These are phyloP conservation scores for Erebia aethiops DNA, from an alignment of 2,888 invertebrate species.

Conservation along the genomic window DNA sequence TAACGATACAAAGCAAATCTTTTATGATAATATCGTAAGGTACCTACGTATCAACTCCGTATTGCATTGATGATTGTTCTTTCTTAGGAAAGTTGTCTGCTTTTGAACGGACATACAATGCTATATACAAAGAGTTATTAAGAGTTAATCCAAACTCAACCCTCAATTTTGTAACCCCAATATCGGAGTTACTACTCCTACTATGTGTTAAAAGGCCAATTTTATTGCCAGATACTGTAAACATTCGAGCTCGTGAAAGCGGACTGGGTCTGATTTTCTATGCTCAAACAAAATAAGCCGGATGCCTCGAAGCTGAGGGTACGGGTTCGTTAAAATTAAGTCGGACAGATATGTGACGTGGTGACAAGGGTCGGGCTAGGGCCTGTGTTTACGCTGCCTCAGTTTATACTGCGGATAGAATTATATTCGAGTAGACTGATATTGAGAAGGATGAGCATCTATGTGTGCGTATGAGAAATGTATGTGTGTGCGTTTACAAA, in stretches of 20 bases:
- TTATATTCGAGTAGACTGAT: conserved; percentile 34
- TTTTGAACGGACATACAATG: too few relatives aligned
- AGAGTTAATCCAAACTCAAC: conserved; percentile 10
- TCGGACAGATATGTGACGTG: conserved; percentile 71
- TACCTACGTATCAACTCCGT: too few relatives aligned
- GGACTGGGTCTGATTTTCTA: conserved; percentile 37
- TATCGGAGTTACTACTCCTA: conserved; percentile 5
- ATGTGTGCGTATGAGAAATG: conserved; percentile 4
- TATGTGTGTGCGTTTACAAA: conserved; percentile 7
- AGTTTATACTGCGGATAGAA: conserved; percentile 39
- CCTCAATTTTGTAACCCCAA: conserved; percentile 11
- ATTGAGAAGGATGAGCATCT: conserved; percentile 38
- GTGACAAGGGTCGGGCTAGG: conserved; percentile 71
- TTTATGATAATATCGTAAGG: too few relatives aligned
- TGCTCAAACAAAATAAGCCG: conserved; percentile 48
- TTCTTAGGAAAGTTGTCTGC: too few relatives aligned
- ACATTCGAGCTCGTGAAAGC: conserved; percentile 36
- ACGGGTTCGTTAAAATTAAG: conserved; percentile 64
- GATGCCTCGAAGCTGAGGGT: conserved; percentile 50
- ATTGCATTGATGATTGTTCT: too few relatives aligned
- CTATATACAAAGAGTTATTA: neutral
- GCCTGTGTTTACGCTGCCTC: conserved; percentile 47
- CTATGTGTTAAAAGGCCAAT: conserved; percentile 36
- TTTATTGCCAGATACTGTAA: conserved; percentile 36
- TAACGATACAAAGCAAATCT: too few relatives aligned